Evolutionary conservation across 2,797 vertebrate genomes (phyloP).

Genomic region (Helarctos malayanus): DNA sequence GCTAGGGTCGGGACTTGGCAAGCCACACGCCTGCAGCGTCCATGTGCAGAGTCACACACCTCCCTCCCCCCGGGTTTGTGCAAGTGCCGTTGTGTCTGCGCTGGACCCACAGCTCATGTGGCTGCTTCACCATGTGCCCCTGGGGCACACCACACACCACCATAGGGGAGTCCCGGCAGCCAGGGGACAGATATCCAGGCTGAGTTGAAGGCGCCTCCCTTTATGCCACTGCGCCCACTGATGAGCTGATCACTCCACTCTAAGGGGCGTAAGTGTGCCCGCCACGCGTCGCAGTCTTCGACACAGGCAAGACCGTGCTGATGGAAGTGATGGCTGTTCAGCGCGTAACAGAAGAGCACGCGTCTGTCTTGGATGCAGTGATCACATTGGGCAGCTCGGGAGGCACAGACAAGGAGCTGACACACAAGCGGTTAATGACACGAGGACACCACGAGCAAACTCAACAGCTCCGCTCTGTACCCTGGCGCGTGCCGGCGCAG

Average conservation of each 20-base stretch:
- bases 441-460: neutral
- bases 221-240: neutral
- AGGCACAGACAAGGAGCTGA: neutral
- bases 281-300: neutral
- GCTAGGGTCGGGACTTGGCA: neutral
- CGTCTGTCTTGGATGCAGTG: neutral
- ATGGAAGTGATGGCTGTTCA: neutral
- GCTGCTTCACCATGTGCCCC: neutral
- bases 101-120: neutral
- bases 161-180: neutral
- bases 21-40: rapidly evolving
- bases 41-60: rapidly evolving
- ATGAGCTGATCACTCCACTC: no score
- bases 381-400: neutral
- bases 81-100: rapidly evolving
- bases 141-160: rapidly evolving
- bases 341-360: rapidly evolving
- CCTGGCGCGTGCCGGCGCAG: neutral
- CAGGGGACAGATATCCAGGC: rapidly evolving
- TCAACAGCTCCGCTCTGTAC: neutral
- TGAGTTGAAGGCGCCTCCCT: neutral
- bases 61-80: no score
- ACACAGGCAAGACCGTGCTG: neutral
- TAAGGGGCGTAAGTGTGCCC: rapidly evolving
- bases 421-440: neutral